These are phyloP conservation scores for Ailuropoda melanoleuca DNA, from an alignment of 2,113 vertebrate genomes.

Conservation along the genomic window DNA sequence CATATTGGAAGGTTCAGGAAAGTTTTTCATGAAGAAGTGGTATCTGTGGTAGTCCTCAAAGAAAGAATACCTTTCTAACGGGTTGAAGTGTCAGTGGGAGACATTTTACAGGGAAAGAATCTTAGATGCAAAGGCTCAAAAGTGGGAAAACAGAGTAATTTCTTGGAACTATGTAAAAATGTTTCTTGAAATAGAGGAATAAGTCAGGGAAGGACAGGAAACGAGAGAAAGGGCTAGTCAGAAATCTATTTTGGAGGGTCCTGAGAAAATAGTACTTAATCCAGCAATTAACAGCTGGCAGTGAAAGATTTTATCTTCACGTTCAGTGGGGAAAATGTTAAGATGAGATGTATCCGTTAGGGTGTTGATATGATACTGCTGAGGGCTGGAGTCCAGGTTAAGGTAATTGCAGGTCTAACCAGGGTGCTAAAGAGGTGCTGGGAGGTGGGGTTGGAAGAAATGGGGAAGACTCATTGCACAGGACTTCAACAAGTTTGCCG, in stretches of 20 bases:
- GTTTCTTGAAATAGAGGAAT: neutral
- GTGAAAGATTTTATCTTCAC: neutral
- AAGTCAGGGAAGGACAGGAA: neutral
- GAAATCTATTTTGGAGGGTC: neutral
- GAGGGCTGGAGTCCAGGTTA: neutral
- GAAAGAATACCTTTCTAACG: neutral
- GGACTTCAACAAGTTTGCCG: neutral
- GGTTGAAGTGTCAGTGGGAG: neutral
- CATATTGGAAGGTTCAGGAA: neutral
- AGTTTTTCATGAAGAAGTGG: neutral
- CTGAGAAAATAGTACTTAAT: neutral
- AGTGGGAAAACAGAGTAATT: neutral
- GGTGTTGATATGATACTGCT: neutral
- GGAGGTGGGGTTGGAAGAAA: neutral
- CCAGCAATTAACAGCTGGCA: neutral
- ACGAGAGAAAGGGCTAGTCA: neutral
- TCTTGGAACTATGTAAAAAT: neutral
- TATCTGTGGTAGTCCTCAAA: neutral
- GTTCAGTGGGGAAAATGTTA: neutral
- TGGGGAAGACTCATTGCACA: neutral
- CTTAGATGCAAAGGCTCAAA: neutral
- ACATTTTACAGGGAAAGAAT: neutral
- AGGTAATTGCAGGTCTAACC: neutral
- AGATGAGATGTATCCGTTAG: neutral
- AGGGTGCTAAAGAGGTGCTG: neutral